Evolutionary conservation across 2,888 invertebrate species (phyloP).

Genomic region (Glaucopsyche alexis): DNA sequence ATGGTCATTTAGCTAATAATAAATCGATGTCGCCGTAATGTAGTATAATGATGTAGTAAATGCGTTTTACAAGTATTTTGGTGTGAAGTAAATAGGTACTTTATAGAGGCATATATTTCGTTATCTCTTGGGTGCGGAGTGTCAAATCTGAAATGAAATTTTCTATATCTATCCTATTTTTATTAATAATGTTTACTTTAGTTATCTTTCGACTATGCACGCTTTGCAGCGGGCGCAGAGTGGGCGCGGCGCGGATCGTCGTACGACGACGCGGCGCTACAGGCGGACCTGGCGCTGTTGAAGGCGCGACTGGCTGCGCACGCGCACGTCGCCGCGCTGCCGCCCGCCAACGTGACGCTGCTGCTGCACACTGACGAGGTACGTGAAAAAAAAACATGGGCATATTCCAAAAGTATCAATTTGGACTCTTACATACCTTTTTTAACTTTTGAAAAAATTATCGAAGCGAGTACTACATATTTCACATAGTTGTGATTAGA

Average conservation of each 20-base stretch:
- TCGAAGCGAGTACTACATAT: too few species aligned
- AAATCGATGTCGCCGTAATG: too few species aligned
- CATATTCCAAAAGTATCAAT: background rate
- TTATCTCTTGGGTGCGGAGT: background rate
- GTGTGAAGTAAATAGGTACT: too few species aligned
- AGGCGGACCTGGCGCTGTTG: slow-evolving; percentile 40
- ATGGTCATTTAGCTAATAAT: too few species aligned
- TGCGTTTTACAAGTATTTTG: too few species aligned
- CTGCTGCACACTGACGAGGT: slow-evolving; percentile 87
- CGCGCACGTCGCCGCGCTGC: slow-evolving; percentile 77
- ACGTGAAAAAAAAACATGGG: slow-evolving; percentile 19
- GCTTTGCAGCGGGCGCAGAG: slow-evolving; percentile 47
- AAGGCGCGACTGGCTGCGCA: slow-evolving; percentile 39
- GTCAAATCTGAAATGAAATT: too few species aligned
- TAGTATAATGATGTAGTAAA: too few species aligned
- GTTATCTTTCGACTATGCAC: background rate
- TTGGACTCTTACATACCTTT: too few species aligned
- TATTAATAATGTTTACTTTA: background rate
- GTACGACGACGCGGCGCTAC: slow-evolving; percentile 36
- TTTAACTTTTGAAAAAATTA: too few species aligned
- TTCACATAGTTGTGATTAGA: too few species aligned
- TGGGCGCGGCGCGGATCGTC: slow-evolving; percentile 45
- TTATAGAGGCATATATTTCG: background rate
- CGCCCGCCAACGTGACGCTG: slow-evolving; percentile 82
- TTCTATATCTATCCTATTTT: too few species aligned